A percentile compares a stretch with the other conserved stretches of the same genome.
phyloP scores from a whole-genome alignment of 2,797 vertebrate species.

The Vipera latastei region DNA sequence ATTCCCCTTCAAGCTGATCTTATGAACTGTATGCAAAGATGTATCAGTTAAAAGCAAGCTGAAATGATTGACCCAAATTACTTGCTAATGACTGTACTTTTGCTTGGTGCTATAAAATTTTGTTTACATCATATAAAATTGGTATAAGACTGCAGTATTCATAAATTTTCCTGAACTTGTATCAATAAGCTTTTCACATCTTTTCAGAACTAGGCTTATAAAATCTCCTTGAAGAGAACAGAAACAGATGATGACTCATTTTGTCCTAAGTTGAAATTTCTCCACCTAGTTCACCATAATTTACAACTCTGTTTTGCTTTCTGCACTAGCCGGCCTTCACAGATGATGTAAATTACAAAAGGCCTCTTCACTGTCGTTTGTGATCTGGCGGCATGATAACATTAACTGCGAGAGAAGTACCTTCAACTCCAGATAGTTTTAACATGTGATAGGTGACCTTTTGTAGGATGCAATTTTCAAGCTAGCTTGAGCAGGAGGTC shows the following conservation, averaged over 20 bases:
- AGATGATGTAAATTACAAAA: slow-evolving; percentile 40
- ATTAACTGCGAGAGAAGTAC: slow-evolving; percentile 28
- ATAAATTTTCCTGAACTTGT: background rate
- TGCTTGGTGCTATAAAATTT: background rate
- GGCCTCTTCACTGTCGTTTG: slow-evolving; percentile 38
- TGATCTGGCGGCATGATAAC: slow-evolving; percentile 7
- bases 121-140: background rate
- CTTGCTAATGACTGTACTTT: background rate
- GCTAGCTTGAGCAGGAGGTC: background rate
- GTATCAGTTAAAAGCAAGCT: background rate
- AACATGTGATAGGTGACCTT: slow-evolving; percentile 24
- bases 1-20: background rate
- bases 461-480: slow-evolving; percentile 8
- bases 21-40: background rate
- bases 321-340: slow-evolving; percentile 31
- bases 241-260: background rate
- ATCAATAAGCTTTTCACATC: background rate
- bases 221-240: background rate
- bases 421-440: slow-evolving; percentile 38
- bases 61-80: background rate
- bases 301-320: slow-evolving; percentile 49
- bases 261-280: slow-evolving; percentile 16
- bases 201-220: background rate
- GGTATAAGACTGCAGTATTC: background rate
- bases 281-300: slow-evolving; percentile 40